These are phyloP conservation scores for Osmoderma eremita DNA, from an alignment of 2,888 invertebrate genomes.

Conservation along the genomic window DNA sequence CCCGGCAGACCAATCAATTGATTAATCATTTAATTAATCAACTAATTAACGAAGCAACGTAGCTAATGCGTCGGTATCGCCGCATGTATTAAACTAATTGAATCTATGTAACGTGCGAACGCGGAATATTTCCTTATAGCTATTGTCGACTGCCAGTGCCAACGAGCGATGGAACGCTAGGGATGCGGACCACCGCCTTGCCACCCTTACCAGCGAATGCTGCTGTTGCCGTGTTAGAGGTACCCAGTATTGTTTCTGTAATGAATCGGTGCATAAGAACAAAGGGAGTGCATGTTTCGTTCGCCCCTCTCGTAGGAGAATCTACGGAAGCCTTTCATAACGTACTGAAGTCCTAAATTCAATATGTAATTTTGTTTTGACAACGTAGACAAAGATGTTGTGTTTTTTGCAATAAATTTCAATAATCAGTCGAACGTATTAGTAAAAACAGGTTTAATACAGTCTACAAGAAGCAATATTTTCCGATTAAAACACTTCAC, in stretches of 20 bases:
- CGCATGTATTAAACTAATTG: constrained; percentile 59
- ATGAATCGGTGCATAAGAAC: neutral
- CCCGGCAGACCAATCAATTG: constrained; percentile 63
- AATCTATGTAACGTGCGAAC: constrained; percentile 51
- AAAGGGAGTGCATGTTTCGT: too few relatives aligned
- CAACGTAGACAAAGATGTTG: too few relatives aligned
- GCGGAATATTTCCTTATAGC: constrained; percentile 43
- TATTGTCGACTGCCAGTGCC: neutral
- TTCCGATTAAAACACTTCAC: too few relatives aligned
- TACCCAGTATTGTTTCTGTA: neutral
- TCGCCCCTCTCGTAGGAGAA: too few relatives aligned
- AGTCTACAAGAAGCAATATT: too few relatives aligned
- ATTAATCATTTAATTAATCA: constrained; percentile 65
- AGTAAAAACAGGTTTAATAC: too few relatives aligned
- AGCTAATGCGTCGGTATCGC: constrained; percentile 59
- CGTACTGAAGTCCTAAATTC: too few relatives aligned
- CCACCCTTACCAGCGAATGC: neutral
- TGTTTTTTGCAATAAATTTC: too few relatives aligned
- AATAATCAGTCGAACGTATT: too few relatives aligned
- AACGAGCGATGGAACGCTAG: neutral
- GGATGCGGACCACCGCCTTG: neutral
- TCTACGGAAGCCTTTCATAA: too few relatives aligned
- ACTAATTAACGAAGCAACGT: constrained; percentile 63
- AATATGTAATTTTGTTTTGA: too few relatives aligned
- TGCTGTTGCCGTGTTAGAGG: neutral